Conservation (phyloP, 2,797 vertebrate genomes). For the Periophthalmus magnuspinnatus region DNA sequence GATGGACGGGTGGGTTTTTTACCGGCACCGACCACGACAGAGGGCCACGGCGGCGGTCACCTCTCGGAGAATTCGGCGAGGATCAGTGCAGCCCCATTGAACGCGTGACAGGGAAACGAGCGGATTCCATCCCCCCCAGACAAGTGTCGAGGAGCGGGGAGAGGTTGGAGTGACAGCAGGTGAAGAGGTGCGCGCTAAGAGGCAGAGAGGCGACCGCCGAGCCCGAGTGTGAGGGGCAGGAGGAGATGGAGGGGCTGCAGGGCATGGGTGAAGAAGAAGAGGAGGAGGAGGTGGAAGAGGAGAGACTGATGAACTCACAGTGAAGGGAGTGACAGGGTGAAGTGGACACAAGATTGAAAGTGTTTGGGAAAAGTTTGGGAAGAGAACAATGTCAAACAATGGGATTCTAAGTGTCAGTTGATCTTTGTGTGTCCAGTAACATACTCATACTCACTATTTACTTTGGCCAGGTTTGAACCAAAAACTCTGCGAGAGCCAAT, state of each 20-base stretch:
- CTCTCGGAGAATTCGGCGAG: constrained; percentile 61
- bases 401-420: not conserved
- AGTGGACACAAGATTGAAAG: constrained; percentile 7
- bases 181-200: constrained; percentile 17
- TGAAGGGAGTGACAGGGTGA: constrained; percentile 5
- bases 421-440: not conserved
- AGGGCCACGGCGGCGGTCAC: constrained; percentile 55
- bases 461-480: too few species aligned
- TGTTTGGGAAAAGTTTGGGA: constrained; percentile 2
- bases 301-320: constrained; percentile 24
- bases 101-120: constrained; percentile 68
- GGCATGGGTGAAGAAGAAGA: constrained; percentile 18
- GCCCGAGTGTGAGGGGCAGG: constrained; percentile 10
- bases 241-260: constrained; percentile 18
- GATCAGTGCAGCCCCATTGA: constrained; percentile 74
- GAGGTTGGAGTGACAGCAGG: constrained; percentile 62
- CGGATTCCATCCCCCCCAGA: constrained; percentile 33
- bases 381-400: not conserved
- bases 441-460: too few species aligned
- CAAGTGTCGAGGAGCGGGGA: constrained; percentile 51
- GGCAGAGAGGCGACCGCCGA: constrained; percentile 48
- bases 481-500: too few species aligned
- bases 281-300: constrained; percentile 21
- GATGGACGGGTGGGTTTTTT: constrained; percentile 60
- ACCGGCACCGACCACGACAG: constrained; percentile 47